Percentiles rank a stretch among this genome's conserved stretches.
phyloP scores from a whole-genome alignment of 2,888 invertebrate species.

The Norana najaformis region DNA sequence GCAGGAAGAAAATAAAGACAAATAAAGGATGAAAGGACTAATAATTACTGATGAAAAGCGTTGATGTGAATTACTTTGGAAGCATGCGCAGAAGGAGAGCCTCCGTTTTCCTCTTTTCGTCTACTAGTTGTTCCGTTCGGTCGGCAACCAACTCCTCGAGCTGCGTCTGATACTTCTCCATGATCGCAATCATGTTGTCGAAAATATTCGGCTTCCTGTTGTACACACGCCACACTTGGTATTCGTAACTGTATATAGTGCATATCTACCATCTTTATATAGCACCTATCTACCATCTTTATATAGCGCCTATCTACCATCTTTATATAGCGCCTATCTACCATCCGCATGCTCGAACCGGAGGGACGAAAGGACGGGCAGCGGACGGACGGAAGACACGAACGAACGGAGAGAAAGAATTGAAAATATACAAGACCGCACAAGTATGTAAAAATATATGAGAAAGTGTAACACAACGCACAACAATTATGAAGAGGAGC shows the following conservation, averaged over 20 bases:
- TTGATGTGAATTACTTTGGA: slow-evolving; percentile 50
- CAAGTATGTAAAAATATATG: too few species aligned
- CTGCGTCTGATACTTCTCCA: slow-evolving; percentile 95
- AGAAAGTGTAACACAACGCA: too few species aligned
- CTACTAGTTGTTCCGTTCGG: slow-evolving; percentile 85
- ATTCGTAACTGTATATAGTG: too few species aligned
- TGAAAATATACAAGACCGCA: too few species aligned
- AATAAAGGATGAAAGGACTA: background rate
- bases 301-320: too few species aligned
- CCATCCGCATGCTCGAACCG: background rate
- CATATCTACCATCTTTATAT: too few species aligned
- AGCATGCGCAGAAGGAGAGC: slow-evolving; percentile 71
- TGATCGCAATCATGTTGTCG: slow-evolving; percentile 96
- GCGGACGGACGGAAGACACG: background rate
- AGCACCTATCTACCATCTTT: too few species aligned
- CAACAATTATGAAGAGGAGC: too few species aligned
- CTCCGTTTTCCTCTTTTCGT: slow-evolving; percentile 95
- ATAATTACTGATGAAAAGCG: background rate
- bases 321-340: background rate
- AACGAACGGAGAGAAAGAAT: background rate
- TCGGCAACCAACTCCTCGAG: slow-evolving; percentile 90
- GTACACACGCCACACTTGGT: background rate
- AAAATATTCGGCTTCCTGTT: slow-evolving; percentile 89
- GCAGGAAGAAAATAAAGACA: background rate
- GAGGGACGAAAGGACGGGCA: background rate